Base-by-base conservation (phyloP, 1,140 invertebrate species). In the Mesaphorura yosii region DNA sequence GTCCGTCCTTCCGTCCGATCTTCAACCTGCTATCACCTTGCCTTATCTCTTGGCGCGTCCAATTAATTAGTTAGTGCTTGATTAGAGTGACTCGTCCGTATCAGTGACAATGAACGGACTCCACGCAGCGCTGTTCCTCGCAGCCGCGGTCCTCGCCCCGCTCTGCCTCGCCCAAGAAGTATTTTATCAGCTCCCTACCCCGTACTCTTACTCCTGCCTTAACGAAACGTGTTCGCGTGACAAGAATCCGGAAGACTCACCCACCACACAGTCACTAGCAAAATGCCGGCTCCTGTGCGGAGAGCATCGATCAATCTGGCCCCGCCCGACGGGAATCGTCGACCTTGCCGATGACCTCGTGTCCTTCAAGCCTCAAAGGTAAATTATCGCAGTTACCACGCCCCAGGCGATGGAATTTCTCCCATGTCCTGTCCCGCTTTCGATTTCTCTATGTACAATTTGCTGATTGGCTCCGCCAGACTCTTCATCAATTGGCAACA, bases 241-340 rank as follows among this genome's bases (percentile, higher is more conserved):
- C 48, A 63, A 54, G 31, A 63, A 52, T 58, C 61, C 61, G 14
- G 61, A 59, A 41, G 61, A 63, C 45, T 54, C 61, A 3, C 61
- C 61, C 19, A 34, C 50, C 10, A 64, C 62, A 2, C 62, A 64
- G 34, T 54, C 51, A 12, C 42, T 64, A 12, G 45, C 62, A 28
- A 66, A 70, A 28, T 86, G 83, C 60, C 70, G 80, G 22, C 69
- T 83, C 1, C 74, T 77, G 0, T 85, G 83, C 66, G 80, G 80
- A 7, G 67, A 70, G 37, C 77, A 75, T 61, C 79, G 80, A 0
- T 72, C 76, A 1, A 70, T 86, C 15, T 86, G 82, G 83, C 83
- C 83, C 0, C 67, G 74, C 58, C 82, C 83, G 4, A 81, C 78
- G 27, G 64, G 61, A 34, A 37, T 55, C 5, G 58, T 59, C 27